Base-by-base conservation (phyloP, 2,113 vertebrate genomes). In the Phrynocephalus versicolor region DNA sequence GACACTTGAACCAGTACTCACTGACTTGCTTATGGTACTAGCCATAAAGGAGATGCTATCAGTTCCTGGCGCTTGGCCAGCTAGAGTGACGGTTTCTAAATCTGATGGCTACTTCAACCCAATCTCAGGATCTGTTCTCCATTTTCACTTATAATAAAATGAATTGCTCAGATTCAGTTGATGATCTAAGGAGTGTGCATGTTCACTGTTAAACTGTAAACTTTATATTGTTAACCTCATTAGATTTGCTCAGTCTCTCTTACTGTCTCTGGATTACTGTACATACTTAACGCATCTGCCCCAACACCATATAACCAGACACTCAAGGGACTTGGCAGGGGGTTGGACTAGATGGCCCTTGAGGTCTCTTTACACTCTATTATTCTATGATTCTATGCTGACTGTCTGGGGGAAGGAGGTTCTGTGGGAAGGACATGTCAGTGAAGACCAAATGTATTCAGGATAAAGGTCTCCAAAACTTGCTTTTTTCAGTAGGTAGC, bases 1-100 rank as follows among this genome's bases (percentile, higher is more conserved):
- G 64, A 27, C 73, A 65, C n/a, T n/a, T 81, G 35, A 86, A 80
- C 57, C 2, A 51, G 45, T 69, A 71, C 67, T 60, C 69, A 82
- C 57, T 57, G 62, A 21, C 37, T 3, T 41, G 8, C 37, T 19
- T 79, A 51, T 37, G 7, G 27, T 21, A 39, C 3, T 25, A 79
- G 65, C 35, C 76, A 78, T 21, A 45, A 83, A 73, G 21, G 45
- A 62, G 39, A 79, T 57, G 18, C 33, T 51, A 70, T 45, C 35
- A 71, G 27, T 60, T 72, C 27, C 45, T 80, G 35, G 12, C 27
- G 60, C 30, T 57, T n/a, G 9, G 65, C 55, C 58, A 83, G 55
- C 76, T 37, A 58, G 69, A 73, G 35, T 45, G 23, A 84, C 57
- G 79, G 57, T 64, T 9, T 57, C 85, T 82, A 67, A 84, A 77